Conservation (phyloP, 2,888 invertebrate species). For the Drosophila diplacantha region DNA sequence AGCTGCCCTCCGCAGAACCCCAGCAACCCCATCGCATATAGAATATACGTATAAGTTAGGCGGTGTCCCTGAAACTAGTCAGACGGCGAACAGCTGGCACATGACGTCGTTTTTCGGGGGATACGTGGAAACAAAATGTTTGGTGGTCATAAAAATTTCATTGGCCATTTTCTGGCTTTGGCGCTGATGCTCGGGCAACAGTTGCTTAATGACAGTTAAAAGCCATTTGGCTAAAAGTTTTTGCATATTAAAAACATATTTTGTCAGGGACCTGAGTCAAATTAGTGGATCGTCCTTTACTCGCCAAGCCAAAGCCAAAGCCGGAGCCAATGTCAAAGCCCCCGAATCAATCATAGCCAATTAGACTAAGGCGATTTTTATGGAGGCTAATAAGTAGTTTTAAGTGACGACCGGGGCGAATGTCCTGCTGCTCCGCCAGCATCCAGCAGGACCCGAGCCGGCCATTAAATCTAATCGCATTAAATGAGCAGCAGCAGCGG, state of each 20-base stretch:
- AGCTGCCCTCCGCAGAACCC: slow-evolving; percentile 1
- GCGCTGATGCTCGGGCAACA: slow-evolving; percentile 50
- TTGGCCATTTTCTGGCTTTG: slow-evolving; percentile 59
- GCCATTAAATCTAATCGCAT: slow-evolving; percentile 75
- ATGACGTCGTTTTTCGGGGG: slow-evolving; percentile 26
- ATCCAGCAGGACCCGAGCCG: slow-evolving; percentile 44
- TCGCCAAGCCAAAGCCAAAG: slow-evolving; percentile 10
- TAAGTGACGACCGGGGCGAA: slow-evolving; percentile 45
- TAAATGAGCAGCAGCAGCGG: slow-evolving; percentile 64
- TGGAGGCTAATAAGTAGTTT: slow-evolving; percentile 59
- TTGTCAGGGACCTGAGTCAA: slow-evolving; percentile 42
- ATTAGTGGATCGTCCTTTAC: slow-evolving; percentile 44
- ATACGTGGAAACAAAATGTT: slow-evolving; percentile 42
- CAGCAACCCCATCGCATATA: slow-evolving; percentile 5
- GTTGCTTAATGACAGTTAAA: slow-evolving; percentile 71
- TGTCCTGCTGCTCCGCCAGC: slow-evolving; percentile 47
- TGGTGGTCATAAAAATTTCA: slow-evolving; percentile 67
- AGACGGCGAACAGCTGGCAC: slow-evolving; percentile 43
- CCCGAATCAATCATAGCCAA: slow-evolving; percentile 63
- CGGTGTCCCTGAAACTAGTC: slow-evolving; percentile 30
- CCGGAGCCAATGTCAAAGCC: slow-evolving; percentile 20
- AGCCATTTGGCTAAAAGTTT: slow-evolving; percentile 68
- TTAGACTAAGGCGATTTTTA: slow-evolving; percentile 69
- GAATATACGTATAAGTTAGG: not conserved
- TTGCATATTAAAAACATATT: slow-evolving; percentile 70